Conservation (phyloP, 2,797 vertebrate species). For the Emydoidea blandingii region DNA sequence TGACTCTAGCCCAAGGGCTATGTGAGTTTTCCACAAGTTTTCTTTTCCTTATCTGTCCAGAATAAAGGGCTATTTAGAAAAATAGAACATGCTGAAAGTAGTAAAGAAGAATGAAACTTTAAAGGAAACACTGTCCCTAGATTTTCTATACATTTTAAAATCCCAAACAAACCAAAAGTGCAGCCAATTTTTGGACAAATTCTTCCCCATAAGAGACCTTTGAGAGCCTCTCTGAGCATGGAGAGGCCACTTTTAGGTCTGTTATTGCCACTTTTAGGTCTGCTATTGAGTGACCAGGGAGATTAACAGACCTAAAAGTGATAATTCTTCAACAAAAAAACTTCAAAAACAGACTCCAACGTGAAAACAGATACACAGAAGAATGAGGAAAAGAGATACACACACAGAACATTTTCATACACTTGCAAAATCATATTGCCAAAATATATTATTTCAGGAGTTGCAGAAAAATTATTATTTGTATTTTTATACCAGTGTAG, state of each 20-base stretch:
- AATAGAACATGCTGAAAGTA: neutral
- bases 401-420: neutral
- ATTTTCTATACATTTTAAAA: neutral
- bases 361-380: neutral
- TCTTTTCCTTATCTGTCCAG: neutral
- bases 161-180: neutral
- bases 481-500: neutral
- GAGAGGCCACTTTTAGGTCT: too few species aligned
- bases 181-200: neutral
- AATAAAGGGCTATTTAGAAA: neutral
- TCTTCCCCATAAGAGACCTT: neutral
- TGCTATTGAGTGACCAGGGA: too few species aligned
- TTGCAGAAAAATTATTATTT: neutral
- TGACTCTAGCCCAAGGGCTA: neutral
- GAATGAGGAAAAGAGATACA: neutral
- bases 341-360: too few species aligned
- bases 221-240: neutral
- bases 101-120: neutral
- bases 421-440: neutral
- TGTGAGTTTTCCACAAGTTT: neutral
- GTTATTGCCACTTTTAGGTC: too few species aligned
- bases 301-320: too few species aligned
- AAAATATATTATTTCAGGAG: neutral
- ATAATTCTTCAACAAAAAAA: too few species aligned
- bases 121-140: neutral